Conservation (phyloP, 2,113 vertebrate genomes). For the Seriola dumerili region DNA sequence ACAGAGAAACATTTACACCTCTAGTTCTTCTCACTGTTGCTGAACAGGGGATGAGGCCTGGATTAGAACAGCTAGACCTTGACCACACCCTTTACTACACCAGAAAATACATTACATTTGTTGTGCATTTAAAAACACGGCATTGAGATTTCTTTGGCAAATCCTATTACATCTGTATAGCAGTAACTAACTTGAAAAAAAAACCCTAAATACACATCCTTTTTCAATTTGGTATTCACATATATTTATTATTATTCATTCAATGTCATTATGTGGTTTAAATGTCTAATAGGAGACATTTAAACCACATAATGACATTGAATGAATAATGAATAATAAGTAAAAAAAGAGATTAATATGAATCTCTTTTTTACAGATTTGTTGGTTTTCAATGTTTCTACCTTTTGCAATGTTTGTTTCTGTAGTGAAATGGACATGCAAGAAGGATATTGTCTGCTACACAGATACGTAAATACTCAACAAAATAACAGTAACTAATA, state of each 20-base stretch:
- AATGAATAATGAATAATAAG: too few relatives aligned
- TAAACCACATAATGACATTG: too few relatives aligned
- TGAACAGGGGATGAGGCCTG: neutral
- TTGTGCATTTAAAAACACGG: neutral
- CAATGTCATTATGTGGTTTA: neutral
- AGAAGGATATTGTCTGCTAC: neutral
- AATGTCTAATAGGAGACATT: neutral
- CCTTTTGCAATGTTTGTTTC: neutral
- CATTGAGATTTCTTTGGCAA: neutral
- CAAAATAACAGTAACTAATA: neutral
- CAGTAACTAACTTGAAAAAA: neutral
- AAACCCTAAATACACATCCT: neutral
- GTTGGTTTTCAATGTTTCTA: neutral
- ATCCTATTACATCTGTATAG: neutral
- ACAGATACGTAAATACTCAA: neutral
- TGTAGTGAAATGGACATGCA: neutral
- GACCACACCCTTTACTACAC: neutral
- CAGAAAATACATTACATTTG: neutral
- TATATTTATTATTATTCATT: neutral
- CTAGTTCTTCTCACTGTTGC: slow-evolving; percentile 3
- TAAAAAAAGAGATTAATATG: too few relatives aligned
- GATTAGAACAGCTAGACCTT: neutral
- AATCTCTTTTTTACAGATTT: neutral
- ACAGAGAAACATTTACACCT: slow-evolving; percentile 39
- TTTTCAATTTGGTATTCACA: neutral